Base-by-base conservation (phyloP, 2,113 vertebrate species). In the Etheostoma spectabile region DNA sequence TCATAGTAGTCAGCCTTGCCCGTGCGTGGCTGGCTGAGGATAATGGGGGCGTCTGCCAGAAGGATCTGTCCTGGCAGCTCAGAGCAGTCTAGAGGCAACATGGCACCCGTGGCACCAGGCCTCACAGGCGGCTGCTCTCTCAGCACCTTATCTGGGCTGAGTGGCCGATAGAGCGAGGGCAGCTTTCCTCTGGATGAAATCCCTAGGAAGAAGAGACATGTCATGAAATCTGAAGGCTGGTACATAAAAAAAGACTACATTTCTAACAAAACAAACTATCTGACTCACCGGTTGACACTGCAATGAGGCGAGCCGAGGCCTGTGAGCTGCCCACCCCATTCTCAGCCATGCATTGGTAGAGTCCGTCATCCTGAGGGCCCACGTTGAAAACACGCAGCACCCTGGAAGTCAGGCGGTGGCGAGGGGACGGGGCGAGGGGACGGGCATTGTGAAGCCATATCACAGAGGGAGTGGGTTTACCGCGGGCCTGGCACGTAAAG, bases 341-440 rank as follows among this genome's bases (percentile, higher is more conserved):
- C 93, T 99, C 97, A 0, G 97, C 98, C 97, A 99, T 96, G 92
- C 98, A 99, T 90, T 99, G 98, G 94, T 99, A 99, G 64, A 99
- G 95, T 1, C 98, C 98, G 0, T 98, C 96, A 0, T 99, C 98
- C 91, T 98, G 96, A 0, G 97, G 96, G 68, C 97, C 97, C 74
- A 97, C 96, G 0, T 95, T 96, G 77, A 93, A 86, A 73, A 99
- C 93, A 0, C 96, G 95, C 79, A 99, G 93, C 0, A 88, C 80
- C 4, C 90, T 88, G 3, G 93, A 78, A 1, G 95, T 95, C 1
- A 97, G 86, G 30, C 95, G 95, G 75, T 99, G 96, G 56, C 96
- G 96, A 1, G 92, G 91, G 42, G 96, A 97, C 13, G 94, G 90
- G 0, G 90, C 49, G 0, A 99, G 94, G 0, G 97, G 97, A 48